phyloP scores from a whole-genome alignment of 2,888 invertebrate genomes.

The Heliconius aoede region DNA sequence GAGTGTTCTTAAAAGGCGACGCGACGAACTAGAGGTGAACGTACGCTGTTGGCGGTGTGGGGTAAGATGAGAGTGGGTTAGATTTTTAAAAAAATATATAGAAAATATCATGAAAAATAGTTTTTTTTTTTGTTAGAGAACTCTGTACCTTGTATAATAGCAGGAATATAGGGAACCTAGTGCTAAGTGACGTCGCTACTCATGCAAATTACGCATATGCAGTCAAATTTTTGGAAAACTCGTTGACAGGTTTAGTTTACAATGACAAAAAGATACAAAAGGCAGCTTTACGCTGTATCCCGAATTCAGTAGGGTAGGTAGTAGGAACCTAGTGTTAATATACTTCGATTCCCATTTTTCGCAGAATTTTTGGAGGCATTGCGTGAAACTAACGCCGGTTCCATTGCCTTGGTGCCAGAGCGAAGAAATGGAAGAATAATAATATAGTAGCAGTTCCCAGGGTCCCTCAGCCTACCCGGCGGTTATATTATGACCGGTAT shows the following conservation, averaged over 20 bases:
- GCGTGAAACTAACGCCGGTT: not conserved
- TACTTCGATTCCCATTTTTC: not conserved
- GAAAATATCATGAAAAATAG: not conserved
- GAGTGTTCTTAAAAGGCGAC: conserved; percentile 60
- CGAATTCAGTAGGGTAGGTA: no score
- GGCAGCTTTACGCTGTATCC: no score
- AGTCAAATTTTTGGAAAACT: no score
- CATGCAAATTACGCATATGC: no score
- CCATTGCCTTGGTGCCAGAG: not conserved
- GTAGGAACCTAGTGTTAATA: no score
- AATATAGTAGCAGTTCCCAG: no score
- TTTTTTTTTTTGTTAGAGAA: no score
- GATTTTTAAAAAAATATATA: not conserved
- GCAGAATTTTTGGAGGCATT: not conserved
- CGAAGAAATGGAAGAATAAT: not conserved
- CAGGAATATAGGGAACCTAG: not conserved
- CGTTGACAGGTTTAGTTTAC: no score
- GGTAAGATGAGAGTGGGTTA: conserved; percentile 38
- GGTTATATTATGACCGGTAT: no score
- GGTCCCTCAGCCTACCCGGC: no score
- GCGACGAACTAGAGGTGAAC: conserved; percentile 64
- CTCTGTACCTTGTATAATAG: not conserved
- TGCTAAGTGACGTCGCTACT: not conserved
- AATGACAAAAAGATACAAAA: no score
- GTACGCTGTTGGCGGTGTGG: conserved; percentile 53